Conservation (phyloP, 2,113 vertebrate species). For the Xiphophorus hellerii region DNA sequence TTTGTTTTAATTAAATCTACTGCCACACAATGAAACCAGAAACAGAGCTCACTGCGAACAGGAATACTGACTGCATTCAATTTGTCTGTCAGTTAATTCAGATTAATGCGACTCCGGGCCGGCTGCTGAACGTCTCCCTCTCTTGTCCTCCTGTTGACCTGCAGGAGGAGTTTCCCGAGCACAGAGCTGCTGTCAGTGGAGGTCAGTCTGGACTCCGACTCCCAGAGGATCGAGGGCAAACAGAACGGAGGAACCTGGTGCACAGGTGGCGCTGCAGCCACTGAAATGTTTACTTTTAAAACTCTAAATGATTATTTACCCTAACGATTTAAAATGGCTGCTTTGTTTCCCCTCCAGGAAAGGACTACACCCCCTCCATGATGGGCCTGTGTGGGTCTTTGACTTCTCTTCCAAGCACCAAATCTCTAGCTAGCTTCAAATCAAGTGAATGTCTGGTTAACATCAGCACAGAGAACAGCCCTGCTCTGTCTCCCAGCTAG, state of each 20-base stretch:
- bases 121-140: not conserved
- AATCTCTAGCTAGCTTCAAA: constrained; percentile 94
- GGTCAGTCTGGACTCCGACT: constrained; percentile 90
- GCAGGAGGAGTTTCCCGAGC: constrained; percentile 92
- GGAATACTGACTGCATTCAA: not conserved
- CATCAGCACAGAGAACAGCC: constrained; percentile 94
- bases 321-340: not conserved
- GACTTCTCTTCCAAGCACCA: constrained; percentile 94
- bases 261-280: constrained; percentile 57
- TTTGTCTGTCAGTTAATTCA: not conserved
- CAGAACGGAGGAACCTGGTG: constrained; percentile 90
- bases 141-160: constrained; percentile 16
- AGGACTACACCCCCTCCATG: constrained; percentile 96
- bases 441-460: constrained; percentile 98
- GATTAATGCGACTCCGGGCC: not conserved
- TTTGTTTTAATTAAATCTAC: not conserved
- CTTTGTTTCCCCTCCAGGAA: constrained; percentile 76
- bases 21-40: not conserved
- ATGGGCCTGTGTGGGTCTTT: constrained; percentile 94
- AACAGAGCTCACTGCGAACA: not conserved
- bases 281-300: not conserved
- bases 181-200: constrained; percentile 91
- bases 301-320: not conserved
- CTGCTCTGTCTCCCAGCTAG: constrained; percentile 92
- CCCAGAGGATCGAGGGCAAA: constrained; percentile 85